Evolutionary conservation across 2,797 vertebrate species (phyloP), one percentile per base, ranked within the genome.

Genomic region (Neoniphon sammara): DNA sequence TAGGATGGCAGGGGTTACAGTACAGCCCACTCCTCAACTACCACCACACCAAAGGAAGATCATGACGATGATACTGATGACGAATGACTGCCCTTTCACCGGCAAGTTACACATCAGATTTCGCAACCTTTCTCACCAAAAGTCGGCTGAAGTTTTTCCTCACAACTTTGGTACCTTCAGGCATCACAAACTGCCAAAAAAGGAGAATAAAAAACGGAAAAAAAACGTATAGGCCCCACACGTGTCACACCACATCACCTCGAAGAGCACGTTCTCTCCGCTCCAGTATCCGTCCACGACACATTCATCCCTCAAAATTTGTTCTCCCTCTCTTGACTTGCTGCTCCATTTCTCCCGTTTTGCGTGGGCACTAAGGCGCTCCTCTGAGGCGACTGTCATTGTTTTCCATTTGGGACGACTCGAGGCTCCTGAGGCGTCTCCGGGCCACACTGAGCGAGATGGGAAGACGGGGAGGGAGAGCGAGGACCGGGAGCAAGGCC

Each of bases 321-420:
- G 71, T 77, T 77, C 74, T 77, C 72, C 77, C 65, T 69, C 70
- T 78, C 74, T 75, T 55, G 64, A 68, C 78, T 87, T 77, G 68
- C 73, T 76, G 83, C 85, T 86, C 72, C 81, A 89, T 89, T 90
- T 90, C 82, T 82, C 70, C 76, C 52, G 7, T 44, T 66, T 79
- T 76, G 79, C 63, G 52, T 2, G 21, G 52, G 47, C 65, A 42
- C 73, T 61, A 80, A 80, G 42, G 62, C 63, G 63, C 53, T 79
- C 72, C 83, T 77, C 68, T 25, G 67, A 81, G 80, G 46, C 30
- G 20, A 70, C 49, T 59, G 77, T 78, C 82, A 80, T 83, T 81
- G 78, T 85, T 83, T 85, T 86, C 82, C 64, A 86, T 86, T 88
- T 83, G 77, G 75, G 78, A 78, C 14, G 18, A 82, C 46, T 70